phyloP scores from a whole-genome alignment of 2,113 vertebrate genomes.

The Esox niger region DNA sequence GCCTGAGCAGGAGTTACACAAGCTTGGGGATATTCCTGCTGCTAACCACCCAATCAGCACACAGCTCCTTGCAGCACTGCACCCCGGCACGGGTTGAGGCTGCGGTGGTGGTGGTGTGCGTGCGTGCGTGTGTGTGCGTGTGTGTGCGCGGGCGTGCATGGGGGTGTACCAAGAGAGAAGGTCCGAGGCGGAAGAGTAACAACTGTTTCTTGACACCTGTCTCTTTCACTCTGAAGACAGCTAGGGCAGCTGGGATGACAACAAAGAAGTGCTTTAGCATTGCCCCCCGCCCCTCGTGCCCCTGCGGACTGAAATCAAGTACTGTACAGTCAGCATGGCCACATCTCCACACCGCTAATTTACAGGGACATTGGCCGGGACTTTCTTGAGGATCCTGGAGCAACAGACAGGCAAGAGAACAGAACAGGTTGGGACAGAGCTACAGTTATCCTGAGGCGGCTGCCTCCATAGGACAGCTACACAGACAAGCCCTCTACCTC shows the following conservation, averaged over 20 bases:
- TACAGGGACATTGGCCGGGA: neutral
- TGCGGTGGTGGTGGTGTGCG: too few relatives aligned
- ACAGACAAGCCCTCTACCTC: neutral
- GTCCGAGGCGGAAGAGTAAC: slow-evolving; percentile 14
- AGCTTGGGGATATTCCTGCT: neutral
- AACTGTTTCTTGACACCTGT: slow-evolving; percentile 65
- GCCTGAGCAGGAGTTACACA: slow-evolving; percentile 15
- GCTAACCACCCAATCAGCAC: neutral
- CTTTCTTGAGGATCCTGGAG: neutral
- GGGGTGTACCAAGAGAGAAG: too few relatives aligned
- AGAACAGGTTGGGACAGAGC: neutral
- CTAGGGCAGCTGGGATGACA: slow-evolving; percentile 59
- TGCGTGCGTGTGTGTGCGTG: too few relatives aligned
- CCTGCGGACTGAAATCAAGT: slow-evolving; percentile 24
- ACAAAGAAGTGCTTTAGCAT: slow-evolving; percentile 36
- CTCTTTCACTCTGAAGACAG: slow-evolving; percentile 52
- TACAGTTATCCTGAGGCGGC: neutral
- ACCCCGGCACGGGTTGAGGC: neutral
- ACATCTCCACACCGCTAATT: neutral
- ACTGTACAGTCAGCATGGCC: slow-evolving; percentile 36
- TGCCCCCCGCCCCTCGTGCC: neutral
- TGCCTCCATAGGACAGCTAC: neutral
- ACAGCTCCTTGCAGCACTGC: neutral
- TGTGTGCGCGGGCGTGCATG: too few relatives aligned
- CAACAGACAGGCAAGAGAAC: neutral